Conservation (phyloP, 2,797 vertebrate species). For the Adrianichthys oophorus region DNA sequence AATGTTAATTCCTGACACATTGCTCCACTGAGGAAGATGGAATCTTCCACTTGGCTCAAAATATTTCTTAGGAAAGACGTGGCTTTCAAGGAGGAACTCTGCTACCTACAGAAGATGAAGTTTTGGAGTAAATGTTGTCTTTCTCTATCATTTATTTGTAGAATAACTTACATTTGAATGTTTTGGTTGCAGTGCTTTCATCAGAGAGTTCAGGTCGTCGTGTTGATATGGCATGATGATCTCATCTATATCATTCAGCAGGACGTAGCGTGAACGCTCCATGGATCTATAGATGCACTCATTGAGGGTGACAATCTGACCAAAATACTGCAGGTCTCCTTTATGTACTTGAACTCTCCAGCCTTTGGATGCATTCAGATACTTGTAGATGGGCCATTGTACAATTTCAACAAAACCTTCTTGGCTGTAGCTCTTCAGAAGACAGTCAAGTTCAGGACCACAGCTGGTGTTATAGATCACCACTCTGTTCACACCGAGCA, state of each 20-base stretch:
- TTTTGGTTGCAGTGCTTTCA: conserved; percentile 46
- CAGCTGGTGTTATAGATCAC: conserved; percentile 71
- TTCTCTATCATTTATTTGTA: background rate
- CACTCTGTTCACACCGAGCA: conserved; percentile 63
- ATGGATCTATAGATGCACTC: conserved; percentile 74
- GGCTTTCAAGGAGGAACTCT: conserved; percentile 71
- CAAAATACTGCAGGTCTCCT: conserved; percentile 69
- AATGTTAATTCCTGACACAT: conserved; percentile 64
- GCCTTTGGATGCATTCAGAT: conserved; percentile 42
- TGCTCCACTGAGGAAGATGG: conserved; percentile 51
- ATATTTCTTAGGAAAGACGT: conserved; percentile 69
- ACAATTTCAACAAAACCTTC: conserved; percentile 66
- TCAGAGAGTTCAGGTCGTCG: conserved; percentile 42
- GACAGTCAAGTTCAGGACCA: conserved; percentile 42
- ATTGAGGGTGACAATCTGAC: conserved; percentile 68
- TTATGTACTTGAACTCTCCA: conserved; percentile 28
- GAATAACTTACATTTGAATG: conserved; percentile 32
- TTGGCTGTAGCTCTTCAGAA: conserved; percentile 50
- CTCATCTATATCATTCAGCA: conserved; percentile 72
- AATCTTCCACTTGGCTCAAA: conserved; percentile 53
- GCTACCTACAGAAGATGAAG: conserved; percentile 11
- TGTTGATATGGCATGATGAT: conserved; percentile 66
- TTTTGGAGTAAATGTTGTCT: rapidly evolving
- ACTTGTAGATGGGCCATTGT: conserved; percentile 57
- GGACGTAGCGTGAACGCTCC: conserved; percentile 58